phyloP scores from a whole-genome alignment of 2,888 invertebrate species.

The Ophion slaviceki region DNA sequence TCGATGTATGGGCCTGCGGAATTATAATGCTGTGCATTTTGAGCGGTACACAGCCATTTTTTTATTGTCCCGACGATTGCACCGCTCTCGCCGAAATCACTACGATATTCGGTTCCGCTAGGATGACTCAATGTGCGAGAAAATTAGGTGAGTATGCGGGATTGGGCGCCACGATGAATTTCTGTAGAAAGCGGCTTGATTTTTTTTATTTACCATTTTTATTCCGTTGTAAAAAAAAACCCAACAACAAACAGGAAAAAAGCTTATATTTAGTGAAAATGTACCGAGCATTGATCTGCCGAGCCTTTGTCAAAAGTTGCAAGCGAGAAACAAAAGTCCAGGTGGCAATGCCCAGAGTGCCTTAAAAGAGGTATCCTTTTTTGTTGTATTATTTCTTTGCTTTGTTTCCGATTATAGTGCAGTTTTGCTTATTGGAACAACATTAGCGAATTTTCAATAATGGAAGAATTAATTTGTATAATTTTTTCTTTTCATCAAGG shows the following conservation, averaged over 20 bases:
- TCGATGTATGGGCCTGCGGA: conserved; percentile 96
- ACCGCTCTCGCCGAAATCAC: conserved; percentile 93
- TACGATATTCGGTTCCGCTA: conserved; percentile 90
- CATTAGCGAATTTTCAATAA: background rate
- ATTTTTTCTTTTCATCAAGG: conserved; percentile 71
- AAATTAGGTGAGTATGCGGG: conserved; percentile 85
- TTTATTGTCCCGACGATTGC: conserved; percentile 91
- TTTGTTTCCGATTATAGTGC: conserved; percentile 5
- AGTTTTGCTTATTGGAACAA: background rate
- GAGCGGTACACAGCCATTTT: conserved; percentile 92
- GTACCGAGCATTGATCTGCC: conserved; percentile 84
- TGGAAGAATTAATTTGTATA: conserved; percentile 11
- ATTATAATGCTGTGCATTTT: conserved; percentile 92
- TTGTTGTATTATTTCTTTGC: conserved; percentile 54
- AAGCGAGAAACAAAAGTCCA: conserved; percentile 73
- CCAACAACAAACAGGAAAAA: conserved; percentile 82
- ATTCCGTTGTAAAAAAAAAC: conserved; percentile 42
- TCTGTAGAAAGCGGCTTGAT: conserved; percentile 14
- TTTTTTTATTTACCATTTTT: conserved; percentile 55
- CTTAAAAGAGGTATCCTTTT: conserved; percentile 75
- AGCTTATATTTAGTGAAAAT: conserved; percentile 85
- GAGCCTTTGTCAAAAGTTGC: conserved; percentile 79
- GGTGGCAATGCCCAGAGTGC: conserved; percentile 51
- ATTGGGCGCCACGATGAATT: background rate
- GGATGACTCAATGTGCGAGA: conserved; percentile 88